phyloP scores from a whole-genome alignment of 2,797 vertebrate genomes.

The Enteromius viviparus region DNA sequence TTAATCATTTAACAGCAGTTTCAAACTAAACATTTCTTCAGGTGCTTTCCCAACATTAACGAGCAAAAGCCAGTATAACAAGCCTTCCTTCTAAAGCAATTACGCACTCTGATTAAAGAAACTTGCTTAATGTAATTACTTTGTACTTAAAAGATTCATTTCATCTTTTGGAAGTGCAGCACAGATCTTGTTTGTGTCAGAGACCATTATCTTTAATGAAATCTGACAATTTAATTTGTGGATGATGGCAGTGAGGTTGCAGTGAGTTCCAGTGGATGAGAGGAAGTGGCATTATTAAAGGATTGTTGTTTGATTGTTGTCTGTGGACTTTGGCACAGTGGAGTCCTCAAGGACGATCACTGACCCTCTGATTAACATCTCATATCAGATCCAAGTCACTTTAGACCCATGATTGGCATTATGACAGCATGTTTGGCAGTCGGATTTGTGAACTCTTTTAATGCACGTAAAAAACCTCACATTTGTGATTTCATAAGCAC shows the following conservation, averaged over 20 bases:
- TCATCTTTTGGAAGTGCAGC: slow-evolving; percentile 69
- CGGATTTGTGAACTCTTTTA: neutral
- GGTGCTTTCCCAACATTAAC: neutral
- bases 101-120: slow-evolving; percentile 75
- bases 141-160: slow-evolving; percentile 76
- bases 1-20: neutral
- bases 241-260: slow-evolving; percentile 40
- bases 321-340: neutral
- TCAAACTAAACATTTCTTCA: neutral
- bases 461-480: neutral
- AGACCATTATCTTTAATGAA: slow-evolving; percentile 76
- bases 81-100: slow-evolving; percentile 74
- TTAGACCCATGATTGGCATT: neutral
- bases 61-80: slow-evolving; percentile 56
- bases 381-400: neutral
- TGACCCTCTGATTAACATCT: slow-evolving; percentile 23
- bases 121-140: slow-evolving; percentile 77
- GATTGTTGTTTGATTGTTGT: slow-evolving; percentile 28
- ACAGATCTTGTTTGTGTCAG: slow-evolving; percentile 68
- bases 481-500: neutral
- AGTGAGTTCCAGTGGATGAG: slow-evolving; percentile 53
- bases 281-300: slow-evolving; percentile 26
- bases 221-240: slow-evolving; percentile 69
- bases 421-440: neutral
- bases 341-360: slow-evolving; percentile 4